Evolutionary conservation across 2,797 vertebrate species (phyloP).

Genomic region (Acomys russatus): DNA sequence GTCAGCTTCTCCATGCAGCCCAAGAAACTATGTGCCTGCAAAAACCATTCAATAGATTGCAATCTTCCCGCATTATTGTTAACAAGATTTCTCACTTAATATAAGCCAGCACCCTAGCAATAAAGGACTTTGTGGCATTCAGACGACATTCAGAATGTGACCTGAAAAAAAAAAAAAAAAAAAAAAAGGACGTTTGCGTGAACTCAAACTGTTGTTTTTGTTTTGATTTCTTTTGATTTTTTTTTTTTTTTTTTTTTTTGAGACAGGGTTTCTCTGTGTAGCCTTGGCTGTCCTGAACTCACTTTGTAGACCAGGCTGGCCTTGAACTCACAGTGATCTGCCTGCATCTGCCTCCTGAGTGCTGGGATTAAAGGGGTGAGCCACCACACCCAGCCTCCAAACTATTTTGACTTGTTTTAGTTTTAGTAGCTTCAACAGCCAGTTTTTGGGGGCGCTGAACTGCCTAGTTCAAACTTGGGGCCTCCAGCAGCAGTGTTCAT

Average conservation of each 20-base stretch:
- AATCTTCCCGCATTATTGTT: constrained; percentile 43
- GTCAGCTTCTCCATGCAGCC: constrained; percentile 50
- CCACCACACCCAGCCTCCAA: not conserved
- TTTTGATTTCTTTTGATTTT: constrained; percentile 9
- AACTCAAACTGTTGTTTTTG: not conserved
- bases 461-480: constrained; percentile 37
- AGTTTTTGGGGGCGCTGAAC: not conserved
- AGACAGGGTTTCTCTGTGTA: no score
- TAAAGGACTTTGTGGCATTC: constrained; percentile 44
- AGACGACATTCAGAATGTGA: constrained; percentile 39
- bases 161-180: not conserved
- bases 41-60: constrained; percentile 47
- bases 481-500: not conserved
- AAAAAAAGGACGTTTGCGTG: constrained; percentile 22
- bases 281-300: no score
- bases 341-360: no score
- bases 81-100: constrained; percentile 56
- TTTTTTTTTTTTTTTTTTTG: constrained; percentile 1
- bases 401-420: constrained; percentile 6
- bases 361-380: no score
- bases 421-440: not conserved
- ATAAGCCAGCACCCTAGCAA: constrained; percentile 52
- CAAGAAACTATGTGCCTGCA: constrained; percentile 66
- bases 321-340: no score
- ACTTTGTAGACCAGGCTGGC: no score